Evolutionary conservation across 2,113 vertebrate genomes (phyloP).

Genomic region (Opisthocomus hoazin): DNA sequence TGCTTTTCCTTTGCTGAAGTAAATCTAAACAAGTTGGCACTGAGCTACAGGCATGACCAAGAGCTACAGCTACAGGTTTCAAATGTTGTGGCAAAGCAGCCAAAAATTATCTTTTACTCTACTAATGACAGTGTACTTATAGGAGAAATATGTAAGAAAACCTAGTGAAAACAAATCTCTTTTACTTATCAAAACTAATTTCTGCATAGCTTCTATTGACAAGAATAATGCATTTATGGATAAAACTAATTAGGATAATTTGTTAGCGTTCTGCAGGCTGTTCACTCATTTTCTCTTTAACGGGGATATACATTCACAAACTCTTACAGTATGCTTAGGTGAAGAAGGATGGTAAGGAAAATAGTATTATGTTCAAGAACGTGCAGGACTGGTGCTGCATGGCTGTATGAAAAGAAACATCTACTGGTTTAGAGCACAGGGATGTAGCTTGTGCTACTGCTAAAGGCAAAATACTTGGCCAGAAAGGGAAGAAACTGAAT

Average conservation of each 20-base stretch:
- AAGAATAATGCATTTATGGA: neutral
- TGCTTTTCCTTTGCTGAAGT: neutral
- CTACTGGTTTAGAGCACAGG: neutral
- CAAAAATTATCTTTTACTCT: neutral
- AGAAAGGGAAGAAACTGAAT: neutral
- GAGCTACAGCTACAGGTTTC: neutral
- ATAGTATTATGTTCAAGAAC: neutral
- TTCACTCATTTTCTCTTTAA: neutral
- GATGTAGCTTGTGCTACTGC: neutral
- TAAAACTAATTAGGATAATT: neutral
- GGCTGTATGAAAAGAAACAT: neutral
- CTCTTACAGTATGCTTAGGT: neutral
- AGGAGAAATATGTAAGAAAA: neutral
- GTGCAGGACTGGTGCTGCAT: neutral
- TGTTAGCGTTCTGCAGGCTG: neutral
- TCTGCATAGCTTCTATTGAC: neutral
- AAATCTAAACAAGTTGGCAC: neutral
- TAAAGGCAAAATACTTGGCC: neutral
- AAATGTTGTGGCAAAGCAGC: neutral
- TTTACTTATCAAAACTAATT: neutral
- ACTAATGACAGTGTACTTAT: neutral
- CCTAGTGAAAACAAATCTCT: neutral
- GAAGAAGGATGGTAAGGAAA: neutral
- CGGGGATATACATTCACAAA: neutral
- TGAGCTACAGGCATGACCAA: neutral